Base-by-base conservation (phyloP, 2,113 vertebrate genomes). In the Eublepharis macularius region DNA sequence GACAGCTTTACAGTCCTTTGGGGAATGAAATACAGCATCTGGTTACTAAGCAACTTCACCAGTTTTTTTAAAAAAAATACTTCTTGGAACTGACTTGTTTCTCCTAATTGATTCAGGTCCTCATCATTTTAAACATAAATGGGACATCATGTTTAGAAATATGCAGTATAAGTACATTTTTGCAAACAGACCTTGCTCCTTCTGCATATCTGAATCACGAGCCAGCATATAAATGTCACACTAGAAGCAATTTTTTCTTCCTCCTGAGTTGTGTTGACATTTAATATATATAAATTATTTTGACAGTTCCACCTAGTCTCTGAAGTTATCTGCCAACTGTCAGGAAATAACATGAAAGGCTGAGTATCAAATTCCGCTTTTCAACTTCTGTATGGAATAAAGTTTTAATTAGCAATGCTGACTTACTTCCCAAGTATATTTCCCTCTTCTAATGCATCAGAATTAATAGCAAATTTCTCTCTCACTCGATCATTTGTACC, bases 121-220 rank as follows among this genome's bases (percentile, higher is more conserved):
- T 89, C 85, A 93, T 94, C 36, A 94, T 94, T 96, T 94, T 95
- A 81, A 96, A 92, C 93, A 93, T 93, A 96, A 96, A 95, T 95
- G 93, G 91, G 88, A 94, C 91, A 95, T 95, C 90, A 87, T 95
- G 94, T 94, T 96, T 95, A 94, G 93, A 96, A 96, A 96, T 95
- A 92, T 82, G 69, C 89, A 91, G 87, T 68, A 85, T 88, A 88
- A 88, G 87, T 94, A 83, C 88, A 24, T 94, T 96, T 94, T 92
- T 91, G 88, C 87, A 90, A 93, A 78, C 79, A 69, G 92, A 88
- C 73, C 91, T 95, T 93, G 72, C 90, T 96, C 92, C 89, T 82
- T 93, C 90, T 96, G 94, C 89, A 94, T 94, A 90, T 94, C 88
- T 94, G 96, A 95, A 96, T 95, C 92, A 95, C 96, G 86, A 81